A percentile compares a stretch with the other conserved stretches of the same genome.
These are phyloP conservation scores for Amblyopsis hoosieri DNA, from an alignment of 2,797 vertebrate species.

Conservation along the genomic window DNA sequence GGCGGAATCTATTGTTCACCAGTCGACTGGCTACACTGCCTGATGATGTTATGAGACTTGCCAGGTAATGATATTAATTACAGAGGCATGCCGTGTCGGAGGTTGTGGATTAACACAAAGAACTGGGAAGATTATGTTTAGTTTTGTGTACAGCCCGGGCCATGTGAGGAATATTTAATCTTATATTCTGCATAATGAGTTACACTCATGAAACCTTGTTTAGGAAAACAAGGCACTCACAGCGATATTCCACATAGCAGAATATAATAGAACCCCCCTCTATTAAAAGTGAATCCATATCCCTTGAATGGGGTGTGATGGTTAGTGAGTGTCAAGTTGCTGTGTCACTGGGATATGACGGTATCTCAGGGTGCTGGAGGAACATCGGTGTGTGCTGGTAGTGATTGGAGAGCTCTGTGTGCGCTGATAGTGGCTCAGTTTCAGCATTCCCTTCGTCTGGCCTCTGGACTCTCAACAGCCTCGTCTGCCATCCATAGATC, in stretches of 20 bases:
- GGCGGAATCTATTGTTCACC: conserved; percentile 64
- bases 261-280: not conserved
- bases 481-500: conserved; percentile 29
- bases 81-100: conserved; percentile 46
- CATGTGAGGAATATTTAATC: too few species aligned
- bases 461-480: not conserved
- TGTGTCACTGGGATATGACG: conserved; percentile 53
- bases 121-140: conserved; percentile 29
- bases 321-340: conserved; percentile 28
- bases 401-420: conserved; percentile 40
- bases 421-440: conserved; percentile 28
- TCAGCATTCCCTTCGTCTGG: conserved; percentile 52
- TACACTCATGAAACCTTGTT: conserved; percentile 6
- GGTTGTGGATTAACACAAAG: conserved; percentile 52
- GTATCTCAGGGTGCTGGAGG: conserved; percentile 54
- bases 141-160: conserved; percentile 20
- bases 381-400: conserved; percentile 39
- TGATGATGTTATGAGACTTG: conserved; percentile 73
- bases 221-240: not conserved
- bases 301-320: conserved; percentile 1
- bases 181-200: too few species aligned
- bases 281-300: conserved; percentile 28
- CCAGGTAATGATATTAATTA: conserved; percentile 77
- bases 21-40: conserved; percentile 55
- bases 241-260: not conserved